A percentile compares a stretch with the other conserved stretches of the same genome.
These are phyloP conservation scores for Martes martes DNA, from an alignment of 2,113 vertebrate genomes.

Conservation along the genomic window DNA sequence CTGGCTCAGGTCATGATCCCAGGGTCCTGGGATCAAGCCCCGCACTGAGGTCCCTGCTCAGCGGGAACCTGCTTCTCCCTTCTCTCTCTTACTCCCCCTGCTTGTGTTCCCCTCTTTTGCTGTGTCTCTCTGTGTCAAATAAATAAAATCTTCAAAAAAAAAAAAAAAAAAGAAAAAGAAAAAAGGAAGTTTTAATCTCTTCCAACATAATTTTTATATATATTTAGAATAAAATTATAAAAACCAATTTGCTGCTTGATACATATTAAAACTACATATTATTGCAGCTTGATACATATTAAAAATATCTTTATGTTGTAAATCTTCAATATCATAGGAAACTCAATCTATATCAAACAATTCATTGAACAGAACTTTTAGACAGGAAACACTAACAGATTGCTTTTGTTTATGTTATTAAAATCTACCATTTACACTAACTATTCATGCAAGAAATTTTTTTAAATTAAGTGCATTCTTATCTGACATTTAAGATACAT, in stretches of 20 bases:
- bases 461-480: constrained; percentile 9
- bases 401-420: not conserved
- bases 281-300: not conserved
- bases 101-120: too few species aligned
- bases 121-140: too few species aligned
- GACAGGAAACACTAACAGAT: not conserved
- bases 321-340: not conserved
- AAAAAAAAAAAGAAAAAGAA: too few species aligned
- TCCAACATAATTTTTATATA: not conserved
- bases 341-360: not conserved
- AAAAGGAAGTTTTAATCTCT: not conserved
- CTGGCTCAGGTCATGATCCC: too few species aligned
- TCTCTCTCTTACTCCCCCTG: too few species aligned
- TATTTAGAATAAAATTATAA: not conserved
- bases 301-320: not conserved
- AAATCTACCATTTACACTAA: not conserved
- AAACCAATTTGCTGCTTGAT: not conserved
- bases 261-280: not conserved
- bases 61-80: too few species aligned
- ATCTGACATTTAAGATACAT: not conserved
- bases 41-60: too few species aligned
- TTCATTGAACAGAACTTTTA: not conserved
- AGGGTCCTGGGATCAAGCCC: too few species aligned
- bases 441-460: constrained; percentile 14
- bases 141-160: too few species aligned